These are phyloP conservation scores for Cylas formicarius DNA, from an alignment of 1,140 invertebrate species.

Conservation along the genomic window DNA sequence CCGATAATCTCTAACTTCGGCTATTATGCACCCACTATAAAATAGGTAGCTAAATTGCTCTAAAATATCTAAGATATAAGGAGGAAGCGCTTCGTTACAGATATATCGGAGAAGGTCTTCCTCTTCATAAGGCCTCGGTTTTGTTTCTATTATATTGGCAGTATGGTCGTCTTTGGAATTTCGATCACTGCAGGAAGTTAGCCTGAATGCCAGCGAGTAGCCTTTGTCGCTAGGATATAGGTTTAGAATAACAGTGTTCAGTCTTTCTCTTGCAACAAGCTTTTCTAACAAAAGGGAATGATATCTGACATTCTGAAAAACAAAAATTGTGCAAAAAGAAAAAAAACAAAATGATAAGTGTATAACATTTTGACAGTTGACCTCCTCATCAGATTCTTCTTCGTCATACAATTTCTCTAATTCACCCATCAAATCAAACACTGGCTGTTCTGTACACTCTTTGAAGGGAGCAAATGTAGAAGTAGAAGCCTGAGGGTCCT, in stretches of 20 bases:
- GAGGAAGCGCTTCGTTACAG: slow-evolving; percentile 80
- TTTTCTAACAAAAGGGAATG: slow-evolving; percentile 73
- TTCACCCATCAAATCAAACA: slow-evolving; percentile 32
- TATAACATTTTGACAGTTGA: slow-evolving; percentile 5
- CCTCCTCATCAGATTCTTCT: slow-evolving; percentile 24
- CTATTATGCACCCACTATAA: slow-evolving; percentile 86
- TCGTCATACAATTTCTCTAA: slow-evolving; percentile 35
- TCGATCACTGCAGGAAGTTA: slow-evolving; percentile 19
- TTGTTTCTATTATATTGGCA: slow-evolving; percentile 58
- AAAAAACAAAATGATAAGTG: slow-evolving; percentile 11
- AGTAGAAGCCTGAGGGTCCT: slow-evolving; percentile 24
- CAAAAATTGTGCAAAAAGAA: slow-evolving; percentile 5
- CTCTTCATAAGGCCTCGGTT: slow-evolving; percentile 69
- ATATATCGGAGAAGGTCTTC: slow-evolving; percentile 69
- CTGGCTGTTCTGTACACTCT: slow-evolving; percentile 12
- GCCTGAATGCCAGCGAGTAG: slow-evolving; percentile 65
- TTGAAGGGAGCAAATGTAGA: slow-evolving; percentile 17
- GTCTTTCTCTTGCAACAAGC: slow-evolving; percentile 71
- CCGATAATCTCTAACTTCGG: slow-evolving; percentile 83
- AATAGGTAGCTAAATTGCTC: slow-evolving; percentile 77
- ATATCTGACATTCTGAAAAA: slow-evolving; percentile 55
- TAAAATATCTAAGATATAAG: slow-evolving; percentile 74
- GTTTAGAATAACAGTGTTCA: slow-evolving; percentile 85
- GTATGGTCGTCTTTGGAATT: slow-evolving; percentile 47
- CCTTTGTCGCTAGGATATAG: slow-evolving; percentile 87